Evolutionary conservation across 2,113 vertebrate species (phyloP).

Genomic region (Sigmodon hispidus): DNA sequence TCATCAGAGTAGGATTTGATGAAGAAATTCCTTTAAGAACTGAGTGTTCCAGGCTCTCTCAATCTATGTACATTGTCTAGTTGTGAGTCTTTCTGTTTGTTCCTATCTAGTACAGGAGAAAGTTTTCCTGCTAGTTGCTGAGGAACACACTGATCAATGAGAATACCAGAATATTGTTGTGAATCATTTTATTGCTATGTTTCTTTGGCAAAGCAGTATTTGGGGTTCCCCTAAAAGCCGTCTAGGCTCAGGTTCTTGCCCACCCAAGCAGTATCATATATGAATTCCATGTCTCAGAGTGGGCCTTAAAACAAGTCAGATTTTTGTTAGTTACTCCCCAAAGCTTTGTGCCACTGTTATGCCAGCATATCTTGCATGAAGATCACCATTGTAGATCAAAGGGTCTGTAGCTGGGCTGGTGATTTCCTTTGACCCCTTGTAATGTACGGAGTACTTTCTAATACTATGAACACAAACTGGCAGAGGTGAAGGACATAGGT

Average conservation of each 20-base stretch:
- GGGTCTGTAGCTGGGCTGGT: background rate
- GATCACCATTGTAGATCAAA: background rate
- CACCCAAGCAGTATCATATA: background rate
- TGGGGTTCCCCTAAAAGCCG: background rate
- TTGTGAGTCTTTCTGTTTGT: background rate
- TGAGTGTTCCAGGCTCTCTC: background rate
- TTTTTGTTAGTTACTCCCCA: background rate
- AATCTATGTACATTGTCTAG: background rate
- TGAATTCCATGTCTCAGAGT: background rate
- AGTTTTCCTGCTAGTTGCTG: background rate
- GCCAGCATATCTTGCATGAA: background rate
- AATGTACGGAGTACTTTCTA: background rate
- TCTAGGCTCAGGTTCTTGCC: background rate
- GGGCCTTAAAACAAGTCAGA: background rate
- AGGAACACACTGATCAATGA: background rate
- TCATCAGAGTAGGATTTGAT: background rate
- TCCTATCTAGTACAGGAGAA: background rate
- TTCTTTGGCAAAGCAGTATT: background rate
- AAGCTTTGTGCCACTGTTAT: background rate
- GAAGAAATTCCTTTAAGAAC: background rate
- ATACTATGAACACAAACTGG: background rate
- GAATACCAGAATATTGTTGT: background rate
- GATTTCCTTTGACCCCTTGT: background rate
- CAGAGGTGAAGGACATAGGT: background rate
- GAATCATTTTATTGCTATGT: background rate